These are phyloP conservation scores for Hyla sarda DNA, from an alignment of 2,113 vertebrate species.

Conservation along the genomic window DNA sequence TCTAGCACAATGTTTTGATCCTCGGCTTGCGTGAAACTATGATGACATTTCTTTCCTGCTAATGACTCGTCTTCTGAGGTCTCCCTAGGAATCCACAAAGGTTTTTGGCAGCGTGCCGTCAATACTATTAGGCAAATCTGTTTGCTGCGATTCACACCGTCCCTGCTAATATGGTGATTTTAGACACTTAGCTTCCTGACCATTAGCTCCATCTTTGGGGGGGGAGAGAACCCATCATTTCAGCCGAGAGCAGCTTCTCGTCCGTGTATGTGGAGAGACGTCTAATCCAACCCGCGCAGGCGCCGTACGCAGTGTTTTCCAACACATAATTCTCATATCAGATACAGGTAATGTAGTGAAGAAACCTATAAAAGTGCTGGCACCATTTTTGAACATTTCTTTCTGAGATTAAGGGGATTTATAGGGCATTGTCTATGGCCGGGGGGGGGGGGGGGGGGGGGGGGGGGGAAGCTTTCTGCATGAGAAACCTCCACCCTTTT, in stretches of 20 bases:
- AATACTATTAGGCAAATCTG: conserved; percentile 1
- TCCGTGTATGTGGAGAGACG: neutral
- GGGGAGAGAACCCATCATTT: neutral
- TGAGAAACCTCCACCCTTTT: no score
- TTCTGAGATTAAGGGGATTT: no score
- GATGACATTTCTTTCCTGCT: neutral
- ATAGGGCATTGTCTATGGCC: no score
- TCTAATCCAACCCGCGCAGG: no score
- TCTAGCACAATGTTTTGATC: neutral
- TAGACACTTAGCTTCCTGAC: neutral
- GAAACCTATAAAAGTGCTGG: no score
- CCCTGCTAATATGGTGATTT: neutral
- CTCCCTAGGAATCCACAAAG: neutral
- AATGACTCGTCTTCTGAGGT: neutral
- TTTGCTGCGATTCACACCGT: neutral
- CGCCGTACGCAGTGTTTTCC: no score
- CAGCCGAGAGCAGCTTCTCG: no score
- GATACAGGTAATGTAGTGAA: no score
- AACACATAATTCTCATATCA: no score
- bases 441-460: no score
- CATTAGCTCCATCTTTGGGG: neutral
- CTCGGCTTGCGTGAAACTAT: neutral
- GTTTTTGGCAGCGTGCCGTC: conserved; percentile 3
- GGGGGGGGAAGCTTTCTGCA: no score
- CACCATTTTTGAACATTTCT: no score